Evolutionary conservation across 2,888 invertebrate genomes (phyloP), one percentile per base, ranked within the genome.

Genomic region (Caenorhabditis macrosperma): DNA sequence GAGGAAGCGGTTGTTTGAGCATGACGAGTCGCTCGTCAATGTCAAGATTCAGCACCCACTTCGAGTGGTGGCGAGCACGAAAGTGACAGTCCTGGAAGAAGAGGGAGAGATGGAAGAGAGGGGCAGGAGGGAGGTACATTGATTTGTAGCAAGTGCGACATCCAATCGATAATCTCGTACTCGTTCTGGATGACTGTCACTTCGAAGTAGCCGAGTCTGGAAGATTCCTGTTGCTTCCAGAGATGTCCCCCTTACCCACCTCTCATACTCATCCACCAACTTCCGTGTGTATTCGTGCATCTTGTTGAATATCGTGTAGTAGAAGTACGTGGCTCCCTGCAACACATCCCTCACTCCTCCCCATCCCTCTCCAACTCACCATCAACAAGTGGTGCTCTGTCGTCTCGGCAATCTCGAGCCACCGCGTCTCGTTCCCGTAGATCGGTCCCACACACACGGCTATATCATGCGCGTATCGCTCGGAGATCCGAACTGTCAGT

Each of bases 21-120:
- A 38, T 38, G 7, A 68, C 59, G 1, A 68, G n/a, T 48, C 68
- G 17, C 50, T 68, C 68, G 44, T 68, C 68, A 10, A 68, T 57
- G 38, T 68, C 68, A 2, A 68, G 38, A 26, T 68, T 68, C 12
- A 68, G 24, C 1, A 68, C 57, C 68, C 68, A 68, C 35, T 68
- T 68, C 4, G 68, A 68, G 48, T 59, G 68, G 10, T 59, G 57
- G 3, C 48, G 57, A 24, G 38, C 24, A 15, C 68, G 57, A 17
- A 59, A 59, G 50, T 57, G 57, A 17, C 68, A 68, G 33, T 68
- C 68, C 68, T 68, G 33, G n/a, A 57, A 48, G 1, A 26, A 22
- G 1, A 9, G 7, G 1, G 7, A 15, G 17, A n/a, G n/a, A 1
- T 7, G 12, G 17, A 38, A 38, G 35, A n/a, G 12, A 15, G 15